Evolutionary conservation across 2,113 vertebrate species (phyloP).

Genomic region (Falco punctatus): DNA sequence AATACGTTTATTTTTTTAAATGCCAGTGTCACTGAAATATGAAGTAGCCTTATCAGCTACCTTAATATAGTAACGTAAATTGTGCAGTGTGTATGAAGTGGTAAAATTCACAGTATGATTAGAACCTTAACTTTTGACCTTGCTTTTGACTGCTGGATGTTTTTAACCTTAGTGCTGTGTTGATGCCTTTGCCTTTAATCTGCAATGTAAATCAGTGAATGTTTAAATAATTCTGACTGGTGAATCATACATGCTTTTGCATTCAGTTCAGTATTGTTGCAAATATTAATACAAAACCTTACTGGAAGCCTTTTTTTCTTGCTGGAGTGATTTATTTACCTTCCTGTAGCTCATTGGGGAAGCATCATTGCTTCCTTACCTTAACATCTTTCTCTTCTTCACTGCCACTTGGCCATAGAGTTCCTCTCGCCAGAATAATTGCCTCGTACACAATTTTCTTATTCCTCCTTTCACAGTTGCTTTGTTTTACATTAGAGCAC

Average conservation of each 20-base stretch:
- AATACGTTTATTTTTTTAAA: accelerated
- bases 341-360: neutral
- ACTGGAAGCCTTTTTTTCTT: neutral
- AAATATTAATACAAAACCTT: neutral
- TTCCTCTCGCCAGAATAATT: neutral
- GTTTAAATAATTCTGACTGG: neutral
- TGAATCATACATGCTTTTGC: neutral
- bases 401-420: neutral
- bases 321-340: neutral
- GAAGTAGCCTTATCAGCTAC: accelerated
- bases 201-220: neutral
- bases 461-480: neutral
- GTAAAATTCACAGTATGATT: accelerated
- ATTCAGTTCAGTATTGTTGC: neutral
- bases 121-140: neutral
- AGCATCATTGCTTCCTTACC: neutral
- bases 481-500: neutral
- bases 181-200: neutral
- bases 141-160: neutral
- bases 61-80: neutral
- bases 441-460: accelerated
- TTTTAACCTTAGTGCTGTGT: neutral
- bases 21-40: neutral
- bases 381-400: neutral
- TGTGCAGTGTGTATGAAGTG: accelerated